Evolutionary conservation across 2,113 vertebrate species (phyloP).

Genomic region (Riparia riparia): DNA sequence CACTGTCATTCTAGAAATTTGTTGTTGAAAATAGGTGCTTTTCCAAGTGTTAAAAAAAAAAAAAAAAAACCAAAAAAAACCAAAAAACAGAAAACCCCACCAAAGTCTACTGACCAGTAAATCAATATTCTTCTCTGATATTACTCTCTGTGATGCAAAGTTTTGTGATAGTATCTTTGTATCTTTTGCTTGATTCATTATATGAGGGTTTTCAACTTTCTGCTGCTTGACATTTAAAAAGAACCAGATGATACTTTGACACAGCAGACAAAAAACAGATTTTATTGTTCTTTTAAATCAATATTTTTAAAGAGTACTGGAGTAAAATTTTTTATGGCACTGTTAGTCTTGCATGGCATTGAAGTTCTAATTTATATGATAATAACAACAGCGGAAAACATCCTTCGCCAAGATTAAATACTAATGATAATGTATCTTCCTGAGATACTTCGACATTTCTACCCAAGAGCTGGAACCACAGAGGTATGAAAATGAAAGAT

Average conservation of each 20-base stretch:
- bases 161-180: background rate
- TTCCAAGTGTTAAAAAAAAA: background rate
- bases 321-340: conserved; percentile 57
- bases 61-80: too few species aligned
- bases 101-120: background rate
- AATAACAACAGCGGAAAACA: background rate
- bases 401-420: background rate
- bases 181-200: background rate
- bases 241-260: background rate
- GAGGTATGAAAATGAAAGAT: background rate
- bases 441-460: background rate
- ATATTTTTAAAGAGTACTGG: conserved; percentile 47
- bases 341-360: conserved; percentile 41
- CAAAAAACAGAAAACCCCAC: background rate
- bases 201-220: background rate
- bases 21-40: background rate
- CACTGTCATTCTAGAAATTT: background rate
- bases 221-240: conserved; percentile 57
- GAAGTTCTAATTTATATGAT: conserved; percentile 27
- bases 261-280: background rate
- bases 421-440: background rate
- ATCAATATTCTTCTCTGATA: background rate
- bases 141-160: background rate
- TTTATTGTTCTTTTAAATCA: conserved; percentile 67
- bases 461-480: background rate